Conservation (phyloP, 2,888 invertebrate species). For the Laspeyria flexula region DNA sequence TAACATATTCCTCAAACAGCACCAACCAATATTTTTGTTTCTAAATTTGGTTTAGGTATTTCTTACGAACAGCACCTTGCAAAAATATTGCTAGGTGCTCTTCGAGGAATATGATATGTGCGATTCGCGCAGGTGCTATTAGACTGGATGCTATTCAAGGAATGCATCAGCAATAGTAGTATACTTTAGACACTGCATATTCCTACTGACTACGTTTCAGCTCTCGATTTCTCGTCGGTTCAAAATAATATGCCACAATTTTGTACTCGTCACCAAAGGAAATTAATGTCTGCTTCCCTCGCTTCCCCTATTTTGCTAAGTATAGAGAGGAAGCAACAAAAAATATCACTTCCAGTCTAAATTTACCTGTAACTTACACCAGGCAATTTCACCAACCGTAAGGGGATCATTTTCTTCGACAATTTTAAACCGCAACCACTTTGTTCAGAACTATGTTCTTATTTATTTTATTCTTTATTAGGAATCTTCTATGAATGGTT, state of each 20-base stretch:
- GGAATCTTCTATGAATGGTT: conserved; percentile 38
- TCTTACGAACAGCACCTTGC: no score
- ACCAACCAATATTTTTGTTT: no score
- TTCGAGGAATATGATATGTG: no score
- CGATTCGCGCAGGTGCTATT: no score
- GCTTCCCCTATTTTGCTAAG: conserved; percentile 15
- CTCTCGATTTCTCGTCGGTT: background rate
- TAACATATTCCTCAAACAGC: no score
- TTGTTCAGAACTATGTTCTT: conserved; percentile 7
- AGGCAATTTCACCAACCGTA: conserved; percentile 58
- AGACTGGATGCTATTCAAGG: no score
- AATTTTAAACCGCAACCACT: conserved; percentile 48
- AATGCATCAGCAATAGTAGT: no score
- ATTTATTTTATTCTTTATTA: background rate
- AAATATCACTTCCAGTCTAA: conserved; percentile 43
- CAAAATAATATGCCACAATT: conserved; percentile 3
- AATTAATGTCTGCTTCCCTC: conserved; percentile 19
- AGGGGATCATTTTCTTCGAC: conserved; percentile 52
- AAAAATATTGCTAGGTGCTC: no score
- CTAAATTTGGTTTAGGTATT: no score
- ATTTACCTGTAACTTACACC: conserved; percentile 55
- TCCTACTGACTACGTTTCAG: no score
- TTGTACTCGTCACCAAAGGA: conserved; percentile 12
- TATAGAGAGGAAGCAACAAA: conserved; percentile 32
- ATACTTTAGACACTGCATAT: no score